phyloP scores from a whole-genome alignment of 2,113 vertebrate genomes.

The Alexandromys fortis region DNA sequence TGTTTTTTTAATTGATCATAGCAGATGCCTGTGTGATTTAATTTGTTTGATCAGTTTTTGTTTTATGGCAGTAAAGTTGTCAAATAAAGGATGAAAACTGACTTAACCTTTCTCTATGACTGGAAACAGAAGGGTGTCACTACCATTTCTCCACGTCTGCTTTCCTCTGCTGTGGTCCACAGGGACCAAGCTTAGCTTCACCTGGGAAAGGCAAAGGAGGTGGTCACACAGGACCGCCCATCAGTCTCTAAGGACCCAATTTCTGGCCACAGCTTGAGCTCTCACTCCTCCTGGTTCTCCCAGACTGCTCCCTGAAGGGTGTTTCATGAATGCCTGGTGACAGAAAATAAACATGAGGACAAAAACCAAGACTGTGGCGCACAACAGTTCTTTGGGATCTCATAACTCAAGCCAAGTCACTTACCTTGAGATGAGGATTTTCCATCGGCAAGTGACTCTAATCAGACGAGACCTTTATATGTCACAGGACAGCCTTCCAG shows the following conservation, averaged over 20 bases:
- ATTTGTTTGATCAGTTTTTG: background rate
- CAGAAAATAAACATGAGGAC: background rate
- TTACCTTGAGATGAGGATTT: background rate
- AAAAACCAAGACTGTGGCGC: no score
- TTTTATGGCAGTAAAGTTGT: background rate
- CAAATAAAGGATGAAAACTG: background rate
- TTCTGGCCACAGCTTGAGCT: background rate
- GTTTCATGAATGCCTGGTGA: background rate
- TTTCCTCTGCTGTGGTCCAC: background rate
- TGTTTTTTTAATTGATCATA: background rate
- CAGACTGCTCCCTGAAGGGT: background rate
- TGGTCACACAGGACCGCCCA: background rate
- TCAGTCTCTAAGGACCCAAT: background rate
- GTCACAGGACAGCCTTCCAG: no score
- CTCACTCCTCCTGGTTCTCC: background rate
- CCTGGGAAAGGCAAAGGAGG: background rate
- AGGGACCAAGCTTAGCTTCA: background rate
- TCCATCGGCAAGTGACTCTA: background rate
- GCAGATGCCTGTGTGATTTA: background rate
- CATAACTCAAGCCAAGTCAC: background rate
- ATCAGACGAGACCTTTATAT: background rate
- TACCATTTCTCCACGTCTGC: rapidly evolving
- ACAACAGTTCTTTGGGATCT: background rate
- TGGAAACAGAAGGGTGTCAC: background rate
- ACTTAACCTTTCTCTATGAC: background rate